Conservation (phyloP, 2,888 invertebrate genomes). For the Orthosia cruda region DNA sequence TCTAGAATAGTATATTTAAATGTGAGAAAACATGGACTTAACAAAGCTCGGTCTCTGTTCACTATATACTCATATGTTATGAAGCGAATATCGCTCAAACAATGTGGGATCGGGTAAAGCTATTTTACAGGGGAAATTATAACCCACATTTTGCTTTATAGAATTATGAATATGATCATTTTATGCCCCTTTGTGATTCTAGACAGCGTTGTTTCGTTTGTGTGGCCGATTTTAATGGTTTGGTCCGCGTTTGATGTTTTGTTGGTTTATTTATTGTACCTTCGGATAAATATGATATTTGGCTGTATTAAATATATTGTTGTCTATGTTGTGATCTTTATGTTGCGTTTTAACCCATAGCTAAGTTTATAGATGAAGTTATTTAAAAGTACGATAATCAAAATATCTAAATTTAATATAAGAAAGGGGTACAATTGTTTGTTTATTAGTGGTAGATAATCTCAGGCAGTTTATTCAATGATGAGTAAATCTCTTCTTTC, state of each 20-base stretch:
- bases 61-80: conserved; percentile 32
- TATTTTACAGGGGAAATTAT: conserved; percentile 66
- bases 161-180: conserved; percentile 56
- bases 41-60: conserved; percentile 22
- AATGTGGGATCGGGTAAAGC: conserved; percentile 47
- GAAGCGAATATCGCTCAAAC: conserved; percentile 34
- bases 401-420: background rate
- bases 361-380: too few relatives aligned
- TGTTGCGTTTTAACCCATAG: background rate
- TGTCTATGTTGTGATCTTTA: background rate
- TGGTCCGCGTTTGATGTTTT: conserved; percentile 7
- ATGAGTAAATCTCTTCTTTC: background rate
- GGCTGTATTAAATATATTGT: background rate
- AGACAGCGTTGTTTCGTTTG: conserved; percentile 4
- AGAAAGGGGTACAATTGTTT: background rate
- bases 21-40: background rate
- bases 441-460: background rate
- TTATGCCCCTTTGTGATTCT: conserved; percentile 27
- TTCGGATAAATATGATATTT: background rate
- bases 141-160: conserved; percentile 45
- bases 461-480: background rate
- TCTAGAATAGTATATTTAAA: background rate
- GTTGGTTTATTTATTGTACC: conserved; percentile 4
- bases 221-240: conserved; percentile 3
- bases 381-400: too few relatives aligned